Conservation (phyloP, 1,140 invertebrate species). For the Oreohelix idahoensis region DNA sequence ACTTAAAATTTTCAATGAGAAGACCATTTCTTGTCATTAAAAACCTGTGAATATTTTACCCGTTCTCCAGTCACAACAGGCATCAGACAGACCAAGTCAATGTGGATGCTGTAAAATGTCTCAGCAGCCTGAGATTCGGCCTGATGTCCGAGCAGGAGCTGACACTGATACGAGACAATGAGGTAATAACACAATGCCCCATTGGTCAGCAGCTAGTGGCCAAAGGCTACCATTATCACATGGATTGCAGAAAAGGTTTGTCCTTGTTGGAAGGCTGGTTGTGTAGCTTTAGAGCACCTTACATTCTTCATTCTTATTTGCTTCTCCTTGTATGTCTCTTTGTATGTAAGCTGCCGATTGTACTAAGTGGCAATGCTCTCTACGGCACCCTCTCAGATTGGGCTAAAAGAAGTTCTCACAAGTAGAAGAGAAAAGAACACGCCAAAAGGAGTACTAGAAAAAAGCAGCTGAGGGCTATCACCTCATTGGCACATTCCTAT, state of each 20-base stretch:
- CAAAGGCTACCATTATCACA: constrained; percentile 66
- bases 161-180: constrained; percentile 55
- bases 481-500: no score
- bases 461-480: no score
- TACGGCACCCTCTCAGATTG: no score
- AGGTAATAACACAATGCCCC: constrained; percentile 59
- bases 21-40: no score
- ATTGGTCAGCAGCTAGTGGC: constrained; percentile 53
- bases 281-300: not conserved
- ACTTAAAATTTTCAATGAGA: no score
- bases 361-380: no score
- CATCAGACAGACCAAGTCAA: constrained; percentile 49
- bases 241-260: constrained; percentile 55
- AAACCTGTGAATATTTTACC: no score
- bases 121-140: constrained; percentile 62
- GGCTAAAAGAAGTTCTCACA: no score
- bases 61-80: not conserved
- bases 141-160: constrained; percentile 66
- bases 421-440: no score
- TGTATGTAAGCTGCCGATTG: no score
- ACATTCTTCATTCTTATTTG: not conserved
- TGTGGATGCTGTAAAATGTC: constrained; percentile 46
- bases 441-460: no score
- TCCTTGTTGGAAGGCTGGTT: not conserved
- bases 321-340: no score